Conservation (phyloP, 1,140 invertebrate species). For the Megalonaias nervosa region DNA sequence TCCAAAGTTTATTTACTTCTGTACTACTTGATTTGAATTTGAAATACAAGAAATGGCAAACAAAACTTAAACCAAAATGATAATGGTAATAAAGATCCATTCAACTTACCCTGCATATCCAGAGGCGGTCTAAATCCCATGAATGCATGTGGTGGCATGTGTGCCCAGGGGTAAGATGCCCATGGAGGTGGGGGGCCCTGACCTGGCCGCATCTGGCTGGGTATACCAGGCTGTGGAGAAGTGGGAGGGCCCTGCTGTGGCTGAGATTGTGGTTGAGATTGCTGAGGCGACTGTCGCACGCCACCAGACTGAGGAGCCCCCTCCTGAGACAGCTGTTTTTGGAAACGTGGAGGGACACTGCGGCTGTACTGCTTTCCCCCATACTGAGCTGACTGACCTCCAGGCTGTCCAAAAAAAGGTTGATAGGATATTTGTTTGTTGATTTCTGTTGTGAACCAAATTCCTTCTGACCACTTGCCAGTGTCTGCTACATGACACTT, state of each 20-base stretch:
- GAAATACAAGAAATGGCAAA: no score
- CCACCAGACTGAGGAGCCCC: constrained; percentile 35
- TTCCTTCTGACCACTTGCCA: no score
- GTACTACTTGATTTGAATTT: no score
- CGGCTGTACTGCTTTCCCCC: constrained; percentile 22
- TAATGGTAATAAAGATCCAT: not conserved
- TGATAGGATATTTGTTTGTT: no score
- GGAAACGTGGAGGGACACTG: constrained; percentile 85
- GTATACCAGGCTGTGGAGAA: constrained; percentile 46
- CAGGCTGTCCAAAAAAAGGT: not conserved
- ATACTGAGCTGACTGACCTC: constrained; percentile 30
- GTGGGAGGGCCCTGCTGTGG: constrained; percentile 48
- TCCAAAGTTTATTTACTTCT: no score
- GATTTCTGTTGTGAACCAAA: no score
- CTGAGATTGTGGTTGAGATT: constrained; percentile 30
- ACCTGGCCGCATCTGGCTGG: constrained; percentile 54
- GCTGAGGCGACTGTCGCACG: constrained; percentile 39
- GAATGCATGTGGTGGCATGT: constrained; percentile 61
- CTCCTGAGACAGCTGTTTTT: constrained; percentile 77
- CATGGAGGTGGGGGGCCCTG: constrained; percentile 64
- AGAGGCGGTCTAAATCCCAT: constrained; percentile 65
- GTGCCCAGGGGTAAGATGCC: constrained; percentile 60
- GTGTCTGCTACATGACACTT: no score
- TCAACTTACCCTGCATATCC: constrained; percentile 62
- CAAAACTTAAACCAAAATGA: no score